phyloP scores from a whole-genome alignment of 1,140 invertebrate genomes.

The Maconellicoccus hirsutus region DNA sequence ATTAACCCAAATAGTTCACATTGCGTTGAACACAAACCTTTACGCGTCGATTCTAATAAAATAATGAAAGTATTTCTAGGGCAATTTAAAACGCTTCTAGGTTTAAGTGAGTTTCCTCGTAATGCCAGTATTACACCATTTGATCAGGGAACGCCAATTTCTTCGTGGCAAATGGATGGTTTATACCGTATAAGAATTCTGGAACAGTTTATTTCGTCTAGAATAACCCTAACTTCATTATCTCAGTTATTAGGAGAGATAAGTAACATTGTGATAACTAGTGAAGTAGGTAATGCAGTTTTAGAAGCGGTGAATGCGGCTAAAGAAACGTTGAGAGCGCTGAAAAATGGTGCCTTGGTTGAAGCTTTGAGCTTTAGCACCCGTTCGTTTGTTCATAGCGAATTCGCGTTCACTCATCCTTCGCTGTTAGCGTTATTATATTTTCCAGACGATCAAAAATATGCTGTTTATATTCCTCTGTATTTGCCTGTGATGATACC shows the following conservation, averaged over 20 bases:
- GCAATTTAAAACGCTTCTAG: constrained; percentile 65
- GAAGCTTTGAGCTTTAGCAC: constrained; percentile 51
- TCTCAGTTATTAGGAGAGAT: constrained; percentile 79
- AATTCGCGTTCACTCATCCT: constrained; percentile 86
- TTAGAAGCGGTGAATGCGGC: constrained; percentile 53
- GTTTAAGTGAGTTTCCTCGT: constrained; percentile 39
- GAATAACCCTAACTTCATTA: constrained; percentile 66
- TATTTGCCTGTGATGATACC: constrained; percentile 92
- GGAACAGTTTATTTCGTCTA: constrained; percentile 68
- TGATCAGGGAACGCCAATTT: constrained; percentile 27
- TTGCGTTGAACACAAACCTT: constrained; percentile 36
- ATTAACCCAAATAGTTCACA: constrained; percentile 49
- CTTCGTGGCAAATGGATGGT: constrained; percentile 66
- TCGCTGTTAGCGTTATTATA: constrained; percentile 88
- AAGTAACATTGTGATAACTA: constrained; percentile 89
- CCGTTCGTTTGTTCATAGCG: constrained; percentile 56
- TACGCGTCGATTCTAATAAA: constrained; percentile 42
- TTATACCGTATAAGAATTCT: constrained; percentile 58
- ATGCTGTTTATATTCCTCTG: constrained; percentile 93
- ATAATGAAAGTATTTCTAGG: constrained; percentile 66
- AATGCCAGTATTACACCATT: constrained; percentile 1
- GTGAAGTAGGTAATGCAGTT: constrained; percentile 67
- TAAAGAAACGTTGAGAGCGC: constrained; percentile 40
- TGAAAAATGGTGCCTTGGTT: constrained; percentile 44
- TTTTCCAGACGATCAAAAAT: constrained; percentile 98